Evolutionary conservation across 2,888 invertebrate genomes (phyloP).

Genomic region (Drosophila differens): DNA sequence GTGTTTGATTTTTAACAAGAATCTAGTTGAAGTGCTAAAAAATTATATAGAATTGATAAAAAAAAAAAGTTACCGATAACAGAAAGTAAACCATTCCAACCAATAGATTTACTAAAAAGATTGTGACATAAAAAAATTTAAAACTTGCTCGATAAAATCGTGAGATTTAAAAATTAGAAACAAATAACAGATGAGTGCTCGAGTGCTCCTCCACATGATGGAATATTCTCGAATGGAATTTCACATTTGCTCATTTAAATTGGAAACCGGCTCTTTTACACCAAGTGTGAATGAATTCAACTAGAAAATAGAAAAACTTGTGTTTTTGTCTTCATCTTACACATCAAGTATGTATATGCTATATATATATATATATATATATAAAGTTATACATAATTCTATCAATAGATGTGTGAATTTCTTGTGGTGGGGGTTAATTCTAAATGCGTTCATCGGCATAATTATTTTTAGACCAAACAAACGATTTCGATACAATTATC

Average conservation of each 20-base stretch:
- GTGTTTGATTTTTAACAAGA: background rate
- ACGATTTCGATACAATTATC: slow-evolving; percentile 71
- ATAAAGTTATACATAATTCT: slow-evolving; percentile 20
- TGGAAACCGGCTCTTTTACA: slow-evolving; percentile 53
- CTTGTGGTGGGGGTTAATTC: slow-evolving; percentile 54
- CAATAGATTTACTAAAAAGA: background rate
- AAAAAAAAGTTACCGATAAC: slow-evolving; percentile 21
- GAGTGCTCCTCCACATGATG: background rate
- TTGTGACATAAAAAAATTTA: background rate
- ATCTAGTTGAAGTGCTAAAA: background rate
- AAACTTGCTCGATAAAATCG: background rate
- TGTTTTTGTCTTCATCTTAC: slow-evolving; percentile 13
- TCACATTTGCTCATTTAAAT: slow-evolving; percentile 46
- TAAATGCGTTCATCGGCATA: slow-evolving; percentile 75
- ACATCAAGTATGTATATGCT: slow-evolving; percentile 25
- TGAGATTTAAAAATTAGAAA: slow-evolving; percentile 2
- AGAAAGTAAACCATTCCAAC: background rate
- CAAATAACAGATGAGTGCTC: slow-evolving; percentile 2
- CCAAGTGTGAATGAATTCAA: slow-evolving; percentile 65
- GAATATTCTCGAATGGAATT: slow-evolving; percentile 60
- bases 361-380: slow-evolving; percentile 4
- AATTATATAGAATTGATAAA: background rate
- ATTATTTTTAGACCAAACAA: slow-evolving; percentile 78
- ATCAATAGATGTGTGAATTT: slow-evolving; percentile 19
- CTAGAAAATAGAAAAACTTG: slow-evolving; percentile 28